Percentiles rank a stretch among this genome's conserved stretches.
These are phyloP conservation scores for Periplaneta americana DNA, from an alignment of 1,140 invertebrate species.

Conservation along the genomic window DNA sequence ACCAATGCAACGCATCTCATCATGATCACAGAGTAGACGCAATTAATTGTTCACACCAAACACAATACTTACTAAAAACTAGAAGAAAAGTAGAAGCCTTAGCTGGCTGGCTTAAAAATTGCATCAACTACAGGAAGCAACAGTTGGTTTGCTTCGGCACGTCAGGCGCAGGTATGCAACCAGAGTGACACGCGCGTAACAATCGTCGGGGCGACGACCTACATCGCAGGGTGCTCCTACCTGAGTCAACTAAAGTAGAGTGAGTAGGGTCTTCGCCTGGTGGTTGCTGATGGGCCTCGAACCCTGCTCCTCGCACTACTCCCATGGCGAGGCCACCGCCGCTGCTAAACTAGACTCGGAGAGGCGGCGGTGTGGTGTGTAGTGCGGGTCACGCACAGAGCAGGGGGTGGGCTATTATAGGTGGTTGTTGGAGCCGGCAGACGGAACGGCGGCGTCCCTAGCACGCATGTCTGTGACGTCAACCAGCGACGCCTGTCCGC, in stretches of 20 bases:
- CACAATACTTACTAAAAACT: no score
- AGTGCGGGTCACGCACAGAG: constrained; percentile 4
- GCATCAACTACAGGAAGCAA: neutral
- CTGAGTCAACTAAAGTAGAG: neutral
- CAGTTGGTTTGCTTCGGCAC: neutral
- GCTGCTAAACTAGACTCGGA: neutral
- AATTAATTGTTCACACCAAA: no score
- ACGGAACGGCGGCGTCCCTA: no score
- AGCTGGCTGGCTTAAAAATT: no score
- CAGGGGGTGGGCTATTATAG: neutral
- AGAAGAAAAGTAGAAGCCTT: no score
- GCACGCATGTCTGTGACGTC: neutral
- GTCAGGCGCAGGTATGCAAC: neutral
- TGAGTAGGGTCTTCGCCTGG: neutral
- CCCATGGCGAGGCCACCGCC: constrained; percentile 33
- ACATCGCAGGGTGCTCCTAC: neutral
- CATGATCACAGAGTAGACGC: no score
- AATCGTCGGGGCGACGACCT: neutral
- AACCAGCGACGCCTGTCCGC: neutral
- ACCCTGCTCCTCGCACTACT: constrained; percentile 34
- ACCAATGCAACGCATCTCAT: no score
- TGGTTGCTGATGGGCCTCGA: neutral
- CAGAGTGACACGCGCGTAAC: neutral
- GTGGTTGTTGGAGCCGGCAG: no score
- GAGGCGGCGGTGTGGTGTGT: neutral